Evolutionary conservation across 92 coral and sea anemone species (phyloP).

Genomic region (Hydrozoanthus gracilis): DNA sequence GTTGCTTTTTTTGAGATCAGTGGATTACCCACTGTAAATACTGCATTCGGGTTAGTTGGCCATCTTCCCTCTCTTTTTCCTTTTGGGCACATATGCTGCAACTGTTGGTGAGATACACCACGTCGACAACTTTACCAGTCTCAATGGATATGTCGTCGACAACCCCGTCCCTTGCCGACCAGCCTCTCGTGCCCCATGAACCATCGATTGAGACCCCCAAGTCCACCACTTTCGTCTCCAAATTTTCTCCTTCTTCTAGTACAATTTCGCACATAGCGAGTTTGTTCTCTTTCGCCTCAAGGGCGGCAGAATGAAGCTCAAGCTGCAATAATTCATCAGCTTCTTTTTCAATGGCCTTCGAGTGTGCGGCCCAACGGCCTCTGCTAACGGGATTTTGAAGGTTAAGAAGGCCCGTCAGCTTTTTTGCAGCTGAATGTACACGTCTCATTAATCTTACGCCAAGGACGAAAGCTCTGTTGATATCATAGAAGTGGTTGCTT

Average conservation of each 20-base stretch:
- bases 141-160: no score
- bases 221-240: not conserved
- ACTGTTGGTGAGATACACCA: no score
- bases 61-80: no score
- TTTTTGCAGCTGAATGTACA: not conserved
- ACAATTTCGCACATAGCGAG: not conserved
- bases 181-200: no score
- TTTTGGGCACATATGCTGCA: no score
- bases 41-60: no score
- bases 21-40: no score
- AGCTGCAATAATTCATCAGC: not conserved
- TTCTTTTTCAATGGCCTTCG: not conserved
- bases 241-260: not conserved
- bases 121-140: no score
- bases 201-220: not conserved
- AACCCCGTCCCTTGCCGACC: no score
- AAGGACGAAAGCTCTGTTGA: not conserved
- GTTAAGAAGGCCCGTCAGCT: no score
- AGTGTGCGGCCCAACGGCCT: not conserved
- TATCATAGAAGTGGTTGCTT: no score
- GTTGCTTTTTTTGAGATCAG: no score
- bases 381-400: not conserved
- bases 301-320: not conserved
- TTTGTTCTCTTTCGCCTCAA: not conserved
- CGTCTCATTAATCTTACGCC: not conserved